A percentile compares a stretch with the other conserved stretches of the same genome.
These are phyloP conservation scores for Crenichthys baileyi DNA, from an alignment of 2,797 vertebrate species.

Conservation along the genomic window DNA sequence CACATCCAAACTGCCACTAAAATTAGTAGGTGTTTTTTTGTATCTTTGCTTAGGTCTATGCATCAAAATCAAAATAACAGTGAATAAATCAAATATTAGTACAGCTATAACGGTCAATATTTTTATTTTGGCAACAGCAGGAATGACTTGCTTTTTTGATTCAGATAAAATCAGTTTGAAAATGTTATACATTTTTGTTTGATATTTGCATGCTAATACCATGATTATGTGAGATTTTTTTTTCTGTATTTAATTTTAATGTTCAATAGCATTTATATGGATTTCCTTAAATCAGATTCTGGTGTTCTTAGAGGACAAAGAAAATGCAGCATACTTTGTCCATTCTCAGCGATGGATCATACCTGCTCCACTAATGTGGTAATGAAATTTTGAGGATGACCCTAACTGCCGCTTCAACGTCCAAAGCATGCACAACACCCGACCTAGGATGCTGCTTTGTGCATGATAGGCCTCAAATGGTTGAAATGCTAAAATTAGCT, in stretches of 20 bases:
- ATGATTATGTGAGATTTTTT: not conserved
- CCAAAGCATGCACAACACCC: conserved; percentile 51
- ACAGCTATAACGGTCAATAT: not conserved
- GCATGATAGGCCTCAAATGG: conserved; percentile 40
- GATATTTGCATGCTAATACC: not conserved
- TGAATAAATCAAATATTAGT: not conserved
- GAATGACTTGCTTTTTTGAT: not conserved
- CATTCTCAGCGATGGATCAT: conserved; percentile 70
- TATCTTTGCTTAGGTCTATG: not conserved
- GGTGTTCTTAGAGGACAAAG: conserved; percentile 26
- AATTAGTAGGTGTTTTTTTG: not conserved
- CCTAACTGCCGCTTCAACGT: conserved; percentile 62
- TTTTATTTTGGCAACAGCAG: not conserved
- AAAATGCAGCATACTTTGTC: conserved; percentile 33
- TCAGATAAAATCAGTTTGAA: not conserved
- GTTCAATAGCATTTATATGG: conserved; percentile 12
- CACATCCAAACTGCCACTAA: not conserved
- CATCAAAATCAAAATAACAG: not conserved
- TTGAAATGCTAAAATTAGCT: conserved; percentile 79
- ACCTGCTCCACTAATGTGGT: conserved; percentile 66
- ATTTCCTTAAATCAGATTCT: conserved; percentile 24
- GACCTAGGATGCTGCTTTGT: conserved; percentile 41
- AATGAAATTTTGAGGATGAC: conserved; percentile 68
- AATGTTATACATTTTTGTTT: not conserved
- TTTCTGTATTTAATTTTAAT: not conserved